Base-by-base conservation (phyloP, 1,140 invertebrate genomes). In the Zaprionus ornatus region DNA sequence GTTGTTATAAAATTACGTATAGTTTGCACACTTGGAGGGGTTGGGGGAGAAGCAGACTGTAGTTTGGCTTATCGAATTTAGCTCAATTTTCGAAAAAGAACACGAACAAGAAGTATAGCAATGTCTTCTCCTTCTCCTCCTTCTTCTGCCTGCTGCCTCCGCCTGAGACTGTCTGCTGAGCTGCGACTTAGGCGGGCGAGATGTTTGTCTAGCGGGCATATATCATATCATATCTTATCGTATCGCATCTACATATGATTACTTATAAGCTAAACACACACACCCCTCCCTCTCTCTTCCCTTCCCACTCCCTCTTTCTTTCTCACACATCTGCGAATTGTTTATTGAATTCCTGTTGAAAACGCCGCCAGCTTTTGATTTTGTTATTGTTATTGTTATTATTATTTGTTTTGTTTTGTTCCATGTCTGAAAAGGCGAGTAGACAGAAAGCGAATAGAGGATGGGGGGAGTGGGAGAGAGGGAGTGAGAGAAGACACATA, bases 291-390 rank as follows among this genome's bases (percentile, higher is more conserved):
- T n/a, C 40, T 42, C 5, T 5, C 2, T 1, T 1, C 6, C n/a
- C 17, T 2, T 40, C 6, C n/a, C 40, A 1, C n/a, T 17, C 2
- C n/a, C n/a, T 17, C 40, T 9, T 7, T 0, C 40, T 17, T 2
- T 40, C 42, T 17, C 55, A 9, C 29, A 23, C 56, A 60, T 40
- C 62, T 45, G 56, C 15, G 42, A 32, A 15, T 68, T 74, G 71
- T 74, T 68, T 74, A 74, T 74, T 68, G 70, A 73, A 73, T 67
- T 73, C 42, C 23, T 67, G 52, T 65, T 56, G 55, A 73, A 52
- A 32, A 35, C 32, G 56, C 64, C 48, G n/a, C 1, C 27, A 48
- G 45, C 57, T 55, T 61, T 74, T 68, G 48, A 54, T 55, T 56
- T 64, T 56, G 32, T 64, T 69, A 42, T 21, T 56, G 29, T 32